phyloP scores from a whole-genome alignment of 2,113 vertebrate species.

The Leucoraja erinaceus region DNA sequence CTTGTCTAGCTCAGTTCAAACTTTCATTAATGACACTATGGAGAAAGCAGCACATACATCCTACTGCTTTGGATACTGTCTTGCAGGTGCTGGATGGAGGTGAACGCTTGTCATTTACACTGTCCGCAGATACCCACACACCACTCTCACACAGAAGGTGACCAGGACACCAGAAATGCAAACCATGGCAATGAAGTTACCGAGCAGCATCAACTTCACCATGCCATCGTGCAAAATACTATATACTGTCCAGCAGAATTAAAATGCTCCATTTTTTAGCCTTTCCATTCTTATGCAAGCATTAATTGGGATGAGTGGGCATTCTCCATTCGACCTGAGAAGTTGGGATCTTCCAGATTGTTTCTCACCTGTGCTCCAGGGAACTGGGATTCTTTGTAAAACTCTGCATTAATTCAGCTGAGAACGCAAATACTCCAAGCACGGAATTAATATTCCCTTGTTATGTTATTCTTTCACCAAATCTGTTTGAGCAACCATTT shows the following conservation, averaged over 20 bases:
- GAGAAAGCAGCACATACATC: too few relatives aligned
- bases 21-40: too few relatives aligned
- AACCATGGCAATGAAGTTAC: too few relatives aligned
- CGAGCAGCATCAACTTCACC: too few relatives aligned
- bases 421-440: neutral
- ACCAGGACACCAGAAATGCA: neutral
- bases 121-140: neutral
- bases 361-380: neutral
- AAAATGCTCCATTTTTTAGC: neutral
- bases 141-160: neutral
- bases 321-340: neutral
- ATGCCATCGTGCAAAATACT: neutral
- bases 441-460: neutral
- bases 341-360: neutral
- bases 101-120: too few relatives aligned
- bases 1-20: too few relatives aligned
- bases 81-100: too few relatives aligned
- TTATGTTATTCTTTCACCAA: neutral
- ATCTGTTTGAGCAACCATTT: neutral
- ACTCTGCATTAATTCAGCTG: neutral
- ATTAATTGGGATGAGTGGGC: neutral
- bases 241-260: neutral
- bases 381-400: neutral
- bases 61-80: too few relatives aligned
- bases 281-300: neutral